Base-by-base conservation (phyloP, 2,113 vertebrate species). In the Oncorhynchus gorbuscha region DNA sequence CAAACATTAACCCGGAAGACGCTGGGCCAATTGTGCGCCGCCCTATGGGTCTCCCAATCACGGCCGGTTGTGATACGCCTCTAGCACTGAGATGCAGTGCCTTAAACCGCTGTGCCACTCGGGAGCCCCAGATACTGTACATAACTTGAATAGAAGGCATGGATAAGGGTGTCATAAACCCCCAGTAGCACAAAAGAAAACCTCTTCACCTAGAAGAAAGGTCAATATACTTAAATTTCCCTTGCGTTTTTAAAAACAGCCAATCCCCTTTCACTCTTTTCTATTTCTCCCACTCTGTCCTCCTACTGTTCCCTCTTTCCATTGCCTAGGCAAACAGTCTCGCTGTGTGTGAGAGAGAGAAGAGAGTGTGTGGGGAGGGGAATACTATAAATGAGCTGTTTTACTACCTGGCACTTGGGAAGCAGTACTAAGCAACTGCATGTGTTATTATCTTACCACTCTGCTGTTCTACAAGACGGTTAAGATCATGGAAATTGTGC, bases 341-440 rank as follows among this genome's bases (percentile, higher is more conserved):
- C 9, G 64, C 61, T 72, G 76, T 78, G 81, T 62, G 75, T 66
- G 59, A 81, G 77, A 39, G 24, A 26, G 20, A 18, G 2, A 1
- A 45, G 39, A 45, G 39, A 45, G 9, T 3, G 49, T 51, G 14
- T 4, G 1, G 72, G 28, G 74, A 80, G 75, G 22, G 74, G 71
- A 76, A 79, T 76, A 83, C 83, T 81, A 79, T 89, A 89, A 90
- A 92, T 76, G 86, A 72, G 81, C 70, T 82, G 73, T 87, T 92
- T 90, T 89, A 91, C 83, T 88, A 86, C 91, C 86, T 88, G 82
- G 75, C 55, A 80, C 86, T 90, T 75, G 79, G 80, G 85, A 86
- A 83, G 20, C 82, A 75, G 79, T 75, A 69, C 74, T 77, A 65
- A 76, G 85, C 79, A 81, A 82, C 79, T 68, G 72, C 89, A 45